Percentiles rank a stretch among this genome's conserved stretches.
These are phyloP conservation scores for Sciaenops ocellatus DNA, from an alignment of 2,797 vertebrate species.

Conservation along the genomic window DNA sequence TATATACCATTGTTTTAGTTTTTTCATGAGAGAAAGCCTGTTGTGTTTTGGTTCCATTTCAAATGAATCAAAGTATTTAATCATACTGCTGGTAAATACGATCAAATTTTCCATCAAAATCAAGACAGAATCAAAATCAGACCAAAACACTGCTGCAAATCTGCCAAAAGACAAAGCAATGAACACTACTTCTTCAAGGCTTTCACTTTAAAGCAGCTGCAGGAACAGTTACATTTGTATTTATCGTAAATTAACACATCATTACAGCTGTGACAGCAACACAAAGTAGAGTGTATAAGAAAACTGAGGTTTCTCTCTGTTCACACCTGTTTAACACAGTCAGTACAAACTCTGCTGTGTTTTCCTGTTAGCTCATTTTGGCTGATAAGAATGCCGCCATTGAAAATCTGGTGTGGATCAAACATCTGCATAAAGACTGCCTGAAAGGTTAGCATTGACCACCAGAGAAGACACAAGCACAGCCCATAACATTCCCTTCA, in stretches of 20 bases:
- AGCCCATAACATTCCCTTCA: neutral
- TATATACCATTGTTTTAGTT: neutral
- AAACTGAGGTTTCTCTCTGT: neutral
- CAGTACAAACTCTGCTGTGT: neutral
- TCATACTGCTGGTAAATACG: constrained; percentile 6
- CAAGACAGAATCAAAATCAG: neutral
- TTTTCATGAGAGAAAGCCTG: no score
- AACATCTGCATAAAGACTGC: neutral
- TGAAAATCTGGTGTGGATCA: neutral
- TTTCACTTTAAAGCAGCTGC: constrained; percentile 5
- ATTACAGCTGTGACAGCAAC: neutral
- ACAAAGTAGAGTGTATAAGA: neutral
- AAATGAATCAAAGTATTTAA: neutral
- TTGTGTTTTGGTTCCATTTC: neutral
- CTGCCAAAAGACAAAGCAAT: neutral
- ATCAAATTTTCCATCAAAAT: neutral
- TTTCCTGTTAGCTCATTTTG: neutral
- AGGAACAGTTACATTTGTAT: neutral
- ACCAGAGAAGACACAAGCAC: neutral
- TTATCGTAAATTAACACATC: neutral
- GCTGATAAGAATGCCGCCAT: neutral
- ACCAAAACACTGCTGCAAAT: constrained; percentile 1
- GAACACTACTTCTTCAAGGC: neutral
- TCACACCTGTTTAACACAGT: constrained; percentile 5
- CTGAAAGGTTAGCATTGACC: neutral